Conservation (phyloP, 2,797 vertebrate genomes). For the Holocentrus rufus region DNA sequence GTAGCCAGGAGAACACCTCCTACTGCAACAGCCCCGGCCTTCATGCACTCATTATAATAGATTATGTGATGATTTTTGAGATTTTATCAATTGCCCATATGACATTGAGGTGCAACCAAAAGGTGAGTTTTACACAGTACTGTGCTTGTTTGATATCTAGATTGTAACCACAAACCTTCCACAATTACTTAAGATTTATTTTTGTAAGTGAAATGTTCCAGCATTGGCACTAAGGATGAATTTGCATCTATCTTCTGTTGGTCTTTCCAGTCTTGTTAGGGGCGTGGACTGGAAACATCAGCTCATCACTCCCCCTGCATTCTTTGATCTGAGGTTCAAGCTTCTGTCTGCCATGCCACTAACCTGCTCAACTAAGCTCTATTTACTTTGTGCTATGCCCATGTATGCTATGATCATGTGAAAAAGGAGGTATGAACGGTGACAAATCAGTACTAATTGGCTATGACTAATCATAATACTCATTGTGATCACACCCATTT, state of each 20-base stretch:
- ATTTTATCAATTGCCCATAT: no score
- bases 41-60: no score
- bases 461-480: not conserved
- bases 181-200: not conserved
- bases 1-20: not conserved
- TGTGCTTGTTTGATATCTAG: no score
- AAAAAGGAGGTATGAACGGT: not conserved
- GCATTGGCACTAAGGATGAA: not conserved
- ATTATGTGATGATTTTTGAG: no score
- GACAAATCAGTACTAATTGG: not conserved
- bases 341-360: not conserved
- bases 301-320: not conserved
- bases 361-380: not conserved
- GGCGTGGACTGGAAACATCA: not conserved
- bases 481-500: not conserved
- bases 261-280: not conserved
- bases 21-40: not conserved
- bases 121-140: no score
- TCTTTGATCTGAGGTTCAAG: not conserved
- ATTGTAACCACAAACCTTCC: no score
- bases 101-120: no score
- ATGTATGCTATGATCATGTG: not conserved
- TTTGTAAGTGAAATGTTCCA: not conserved
- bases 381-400: not conserved
- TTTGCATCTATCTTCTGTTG: not conserved